Conservation (phyloP, 2,113 vertebrate species). For the Pungitius pungitius region DNA sequence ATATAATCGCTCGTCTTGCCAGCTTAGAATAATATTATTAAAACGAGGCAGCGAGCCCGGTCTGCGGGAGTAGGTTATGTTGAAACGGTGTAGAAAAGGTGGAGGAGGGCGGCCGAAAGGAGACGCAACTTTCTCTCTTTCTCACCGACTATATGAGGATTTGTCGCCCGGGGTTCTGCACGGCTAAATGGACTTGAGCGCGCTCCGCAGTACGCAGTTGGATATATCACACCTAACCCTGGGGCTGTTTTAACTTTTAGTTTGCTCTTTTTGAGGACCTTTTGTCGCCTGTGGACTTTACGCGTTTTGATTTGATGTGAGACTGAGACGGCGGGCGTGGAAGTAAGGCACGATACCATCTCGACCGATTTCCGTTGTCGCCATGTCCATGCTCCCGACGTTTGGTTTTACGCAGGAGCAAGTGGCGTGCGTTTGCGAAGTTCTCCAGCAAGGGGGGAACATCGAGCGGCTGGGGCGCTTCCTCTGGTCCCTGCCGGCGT, state of each 20-base stretch:
- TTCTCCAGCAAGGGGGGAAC: constrained; percentile 92
- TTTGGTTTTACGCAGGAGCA: constrained; percentile 95
- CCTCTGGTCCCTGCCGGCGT: constrained; percentile 91
- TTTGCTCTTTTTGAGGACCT: constrained; percentile 32
- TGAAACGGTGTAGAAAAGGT: constrained; percentile 80
- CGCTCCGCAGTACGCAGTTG: constrained; percentile 53
- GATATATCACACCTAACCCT: constrained; percentile 64
- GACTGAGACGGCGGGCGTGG: constrained; percentile 65
- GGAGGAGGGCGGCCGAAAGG: constrained; percentile 75
- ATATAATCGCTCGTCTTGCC: constrained; percentile 95
- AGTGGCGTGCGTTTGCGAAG: constrained; percentile 93
- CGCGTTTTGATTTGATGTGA: constrained; percentile 68
- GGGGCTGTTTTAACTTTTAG: constrained; percentile 37
- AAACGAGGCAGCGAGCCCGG: constrained; percentile 83
- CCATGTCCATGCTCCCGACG: constrained; percentile 94
- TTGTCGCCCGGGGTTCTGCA: constrained; percentile 66
- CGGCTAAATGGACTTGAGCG: constrained; percentile 74
- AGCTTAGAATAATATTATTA: constrained; percentile 99
- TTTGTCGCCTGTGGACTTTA: constrained; percentile 70
- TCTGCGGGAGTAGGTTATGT: constrained; percentile 82
- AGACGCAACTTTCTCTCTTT: constrained; percentile 73
- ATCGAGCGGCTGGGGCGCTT: constrained; percentile 92
- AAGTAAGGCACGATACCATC: constrained; percentile 63
- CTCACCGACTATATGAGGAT: constrained; percentile 71
- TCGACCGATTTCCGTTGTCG: constrained; percentile 62